These are phyloP conservation scores for Motacilla alba DNA, from an alignment of 2,113 vertebrate species.

Conservation along the genomic window DNA sequence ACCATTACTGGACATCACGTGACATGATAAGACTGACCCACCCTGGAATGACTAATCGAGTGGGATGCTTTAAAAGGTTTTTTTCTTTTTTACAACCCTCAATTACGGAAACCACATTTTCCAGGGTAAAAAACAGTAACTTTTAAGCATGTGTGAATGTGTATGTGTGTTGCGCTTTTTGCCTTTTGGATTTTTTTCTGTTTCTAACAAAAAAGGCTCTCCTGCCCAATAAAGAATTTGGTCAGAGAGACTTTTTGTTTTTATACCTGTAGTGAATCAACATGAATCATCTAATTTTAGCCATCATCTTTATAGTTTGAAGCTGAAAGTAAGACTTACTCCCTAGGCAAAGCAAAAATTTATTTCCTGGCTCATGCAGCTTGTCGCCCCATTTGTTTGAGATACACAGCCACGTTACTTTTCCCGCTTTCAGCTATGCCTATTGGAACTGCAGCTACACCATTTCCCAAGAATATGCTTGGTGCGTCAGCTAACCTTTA, in stretches of 20 bases:
- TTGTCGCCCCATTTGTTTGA: constrained; percentile 13
- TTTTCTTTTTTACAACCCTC: constrained; percentile 73
- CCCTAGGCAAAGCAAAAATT: constrained; percentile 1
- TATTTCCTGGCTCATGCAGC: constrained; percentile 18
- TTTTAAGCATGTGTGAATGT: constrained; percentile 52
- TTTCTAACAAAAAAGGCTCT: constrained; percentile 42
- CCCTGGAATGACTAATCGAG: constrained; percentile 75
- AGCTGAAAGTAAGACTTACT: background rate
- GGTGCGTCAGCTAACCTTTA: constrained; percentile 50
- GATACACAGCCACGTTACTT: background rate
- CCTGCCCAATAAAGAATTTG: constrained; percentile 53
- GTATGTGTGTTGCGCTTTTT: constrained; percentile 16
- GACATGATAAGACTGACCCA: constrained; percentile 70
- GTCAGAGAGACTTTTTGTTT: constrained; percentile 39
- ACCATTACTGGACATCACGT: constrained; percentile 76
- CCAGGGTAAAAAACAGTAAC: constrained; percentile 75
- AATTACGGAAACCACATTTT: constrained; percentile 83
- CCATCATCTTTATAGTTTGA: background rate
- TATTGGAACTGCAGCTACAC: background rate
- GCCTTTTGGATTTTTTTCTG: background rate
- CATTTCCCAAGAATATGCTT: constrained; percentile 16
- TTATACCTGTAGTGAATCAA: constrained; percentile 61
- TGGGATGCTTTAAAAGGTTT: constrained; percentile 76
- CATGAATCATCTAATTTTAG: constrained; percentile 63
- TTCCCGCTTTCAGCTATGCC: background rate